These are phyloP conservation scores for Drosophila nikananu DNA, from an alignment of 1,140 invertebrate genomes.

Conservation along the genomic window DNA sequence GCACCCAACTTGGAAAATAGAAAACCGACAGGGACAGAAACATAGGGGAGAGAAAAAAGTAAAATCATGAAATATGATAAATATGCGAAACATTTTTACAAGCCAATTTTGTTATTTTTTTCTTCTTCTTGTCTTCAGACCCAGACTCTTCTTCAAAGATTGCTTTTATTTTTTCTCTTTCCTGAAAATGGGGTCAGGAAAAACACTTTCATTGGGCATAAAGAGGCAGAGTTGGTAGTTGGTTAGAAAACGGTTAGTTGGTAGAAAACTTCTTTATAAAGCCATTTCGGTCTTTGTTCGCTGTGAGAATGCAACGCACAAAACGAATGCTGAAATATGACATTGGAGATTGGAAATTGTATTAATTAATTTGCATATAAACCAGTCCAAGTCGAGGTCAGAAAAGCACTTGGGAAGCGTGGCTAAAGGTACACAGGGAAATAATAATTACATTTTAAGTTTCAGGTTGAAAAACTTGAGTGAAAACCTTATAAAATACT, in stretches of 20 bases:
- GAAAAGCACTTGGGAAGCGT: constrained; percentile 5
- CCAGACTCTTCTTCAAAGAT: constrained; percentile 22
- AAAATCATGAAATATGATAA: constrained; percentile 65
- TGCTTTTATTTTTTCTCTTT: constrained; percentile 19
- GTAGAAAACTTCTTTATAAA: constrained; percentile 49
- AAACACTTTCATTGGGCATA: constrained; percentile 49
- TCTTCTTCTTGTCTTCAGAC: constrained; percentile 2
- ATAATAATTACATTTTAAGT: neutral
- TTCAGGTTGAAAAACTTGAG: neutral
- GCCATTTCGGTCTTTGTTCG: constrained; percentile 40
- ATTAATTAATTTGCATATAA: constrained; percentile 57
- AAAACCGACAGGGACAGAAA: constrained; percentile 38
- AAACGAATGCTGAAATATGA: constrained; percentile 47
- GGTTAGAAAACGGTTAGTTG: neutral
- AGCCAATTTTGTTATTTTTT: constrained; percentile 38
- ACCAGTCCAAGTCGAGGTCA: constrained; percentile 45
- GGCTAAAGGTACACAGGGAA: neutral
- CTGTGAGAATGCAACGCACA: constrained; percentile 39
- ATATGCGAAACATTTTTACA: constrained; percentile 59
- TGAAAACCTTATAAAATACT: too few relatives aligned
- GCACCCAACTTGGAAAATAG: constrained; percentile 40
- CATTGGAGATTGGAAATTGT: constrained; percentile 42
- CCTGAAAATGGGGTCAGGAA: constrained; percentile 40
- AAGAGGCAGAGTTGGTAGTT: constrained; percentile 7
- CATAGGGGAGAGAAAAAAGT: constrained; percentile 25